Base-by-base conservation (phyloP, 1,140 invertebrate genomes). In the Hypothenemus hampei region DNA sequence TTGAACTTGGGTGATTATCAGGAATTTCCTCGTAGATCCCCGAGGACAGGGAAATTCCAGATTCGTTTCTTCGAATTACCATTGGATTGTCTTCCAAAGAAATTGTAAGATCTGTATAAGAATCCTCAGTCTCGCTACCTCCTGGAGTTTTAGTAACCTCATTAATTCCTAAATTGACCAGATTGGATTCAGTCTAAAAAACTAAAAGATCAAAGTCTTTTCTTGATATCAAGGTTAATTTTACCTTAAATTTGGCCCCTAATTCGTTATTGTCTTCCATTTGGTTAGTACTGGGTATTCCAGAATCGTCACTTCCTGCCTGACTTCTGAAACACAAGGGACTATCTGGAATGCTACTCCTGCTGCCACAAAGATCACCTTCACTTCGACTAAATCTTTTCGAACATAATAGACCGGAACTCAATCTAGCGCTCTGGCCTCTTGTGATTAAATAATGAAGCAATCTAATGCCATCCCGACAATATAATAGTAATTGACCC, bases 11-110 rank as follows among this genome's bases (percentile, higher is more conserved):
- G 21, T 23, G 33, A 18, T 62, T 54, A 16, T 65, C 61, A 3
- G 67, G 39, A 26, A 78, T 77, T 62, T 77, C 77, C 56, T 78
- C 75, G 51, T 79, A 79, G 55, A 79, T 75, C 3, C 77, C 78
- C 0, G 78, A 79, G 15, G 74, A 69, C 13, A 75, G 57, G 0
- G 78, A 79, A 16, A 75, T 67, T 7, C 72, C 72, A 0, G 77
- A 79, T 51, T 73, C 63, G 4, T 73, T 63, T 29, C 72, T 68
- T 3, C 70, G 62, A 1, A 70, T 69, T n/a, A 0, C 59, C 8
- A 31, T 13, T 31, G 26, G 26, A 31, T n/a, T n/a, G n/a, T n/a
- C n/a, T n/a, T n/a, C n/a, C n/a, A n/a, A n/a, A n/a, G n/a, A n/a
- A n/a, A n/a, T n/a, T n/a, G n/a, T n/a, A n/a, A 66, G 36, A 49